Evolutionary conservation across 2,113 vertebrate species (phyloP).

Genomic region (Tachycineta bicolor): DNA sequence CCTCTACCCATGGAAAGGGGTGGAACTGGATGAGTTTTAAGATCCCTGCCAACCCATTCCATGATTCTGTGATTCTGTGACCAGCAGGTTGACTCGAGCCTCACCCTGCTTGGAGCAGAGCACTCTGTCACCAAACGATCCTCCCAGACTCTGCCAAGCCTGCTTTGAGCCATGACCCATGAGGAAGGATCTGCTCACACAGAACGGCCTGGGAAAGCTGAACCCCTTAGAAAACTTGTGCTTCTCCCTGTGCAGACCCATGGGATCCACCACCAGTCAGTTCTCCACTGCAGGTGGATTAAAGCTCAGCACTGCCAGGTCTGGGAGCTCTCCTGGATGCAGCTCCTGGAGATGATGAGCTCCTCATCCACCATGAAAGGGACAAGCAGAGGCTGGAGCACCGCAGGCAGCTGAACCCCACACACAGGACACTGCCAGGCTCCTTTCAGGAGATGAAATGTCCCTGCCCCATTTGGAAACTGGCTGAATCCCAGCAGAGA

Average conservation of each 20-base stretch:
- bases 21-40: neutral
- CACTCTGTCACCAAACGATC: neutral
- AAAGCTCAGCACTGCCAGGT: neutral
- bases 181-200: neutral
- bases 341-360: neutral
- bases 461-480: neutral
- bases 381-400: neutral
- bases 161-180: rapidly evolving
- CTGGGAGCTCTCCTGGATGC: neutral
- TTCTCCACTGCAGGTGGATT: neutral
- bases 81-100: neutral
- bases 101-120: rapidly evolving
- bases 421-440: neutral
- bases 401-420: neutral
- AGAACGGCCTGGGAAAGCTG: neutral
- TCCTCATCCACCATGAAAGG: neutral
- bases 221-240: neutral
- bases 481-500: neutral
- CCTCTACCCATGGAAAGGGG: neutral
- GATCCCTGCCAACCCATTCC: neutral
- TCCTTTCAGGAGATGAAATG: neutral
- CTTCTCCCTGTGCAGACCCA: neutral
- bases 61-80: neutral
- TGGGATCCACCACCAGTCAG: neutral
- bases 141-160: neutral